phyloP scores from a whole-genome alignment of 2,888 invertebrate genomes.

The Cephus rjabovi region DNA sequence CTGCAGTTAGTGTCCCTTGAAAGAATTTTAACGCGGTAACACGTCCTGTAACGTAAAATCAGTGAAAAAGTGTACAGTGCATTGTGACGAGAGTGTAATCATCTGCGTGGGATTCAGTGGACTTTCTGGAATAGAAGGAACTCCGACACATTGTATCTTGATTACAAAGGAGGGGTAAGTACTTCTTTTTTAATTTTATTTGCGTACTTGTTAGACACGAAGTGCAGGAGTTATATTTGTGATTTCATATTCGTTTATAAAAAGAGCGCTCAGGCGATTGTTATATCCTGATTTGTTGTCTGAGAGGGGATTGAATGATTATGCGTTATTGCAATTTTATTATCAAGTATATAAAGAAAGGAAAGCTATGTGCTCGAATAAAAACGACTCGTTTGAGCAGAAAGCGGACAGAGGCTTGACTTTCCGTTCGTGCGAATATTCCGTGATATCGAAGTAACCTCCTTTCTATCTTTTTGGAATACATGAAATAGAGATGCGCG shows the following conservation, averaged over 20 bases:
- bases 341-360: background rate
- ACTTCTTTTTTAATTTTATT: background rate
- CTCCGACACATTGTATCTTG: background rate
- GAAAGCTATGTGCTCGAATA: background rate
- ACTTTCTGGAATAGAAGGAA: background rate
- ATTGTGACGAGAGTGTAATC: background rate
- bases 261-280: background rate
- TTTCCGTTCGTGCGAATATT: background rate
- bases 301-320: background rate
- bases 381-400: background rate
- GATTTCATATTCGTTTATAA: background rate
- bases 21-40: background rate
- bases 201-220: background rate
- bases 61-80: background rate
- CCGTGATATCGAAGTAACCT: background rate
- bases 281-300: background rate
- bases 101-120: background rate
- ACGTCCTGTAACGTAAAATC: background rate
- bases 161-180: background rate
- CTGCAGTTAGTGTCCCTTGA: background rate
- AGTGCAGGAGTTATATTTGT: background rate
- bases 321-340: background rate
- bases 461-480: background rate
- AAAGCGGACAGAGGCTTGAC: background rate
- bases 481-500: background rate